Evolutionary conservation across 2,797 vertebrate species (phyloP), one percentile per base, ranked within the genome.

Genomic region (Borostomias antarcticus): DNA sequence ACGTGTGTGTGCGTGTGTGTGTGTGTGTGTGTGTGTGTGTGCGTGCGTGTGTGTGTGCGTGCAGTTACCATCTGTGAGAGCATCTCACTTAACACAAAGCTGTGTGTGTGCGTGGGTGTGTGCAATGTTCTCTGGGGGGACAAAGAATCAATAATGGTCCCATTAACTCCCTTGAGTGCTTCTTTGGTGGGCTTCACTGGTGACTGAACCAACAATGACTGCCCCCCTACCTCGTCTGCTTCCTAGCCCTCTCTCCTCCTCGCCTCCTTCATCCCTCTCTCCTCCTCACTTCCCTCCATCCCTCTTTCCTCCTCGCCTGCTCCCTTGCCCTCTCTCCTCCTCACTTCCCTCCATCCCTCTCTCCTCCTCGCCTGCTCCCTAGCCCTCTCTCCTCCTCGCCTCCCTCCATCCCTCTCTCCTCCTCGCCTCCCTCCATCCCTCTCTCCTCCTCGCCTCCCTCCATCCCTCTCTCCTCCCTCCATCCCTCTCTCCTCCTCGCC

Each of bases 101-200:
- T 1, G 30, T 25, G 32, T 64, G 13, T 28, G 23, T 57, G 26
- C 21, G 13, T 19, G 33, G 52, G 29, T 35, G 62, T 37, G 11
- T 25, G 45, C 23, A n/a, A n/a, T 37, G 0, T 8, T 58, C 66
- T 8, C 65, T 26, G 66, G 73, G 66, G 21, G 67, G 68, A 65
- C 48, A 77, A 33, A 75, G 51, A 56, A 62, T 78, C 62, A 70
- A 77, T 82, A 69, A 80, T 88, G 70, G 79, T 64, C 64, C 21
- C 58, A 61, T 2, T 35, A 63, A 68, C 29, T 74, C 75, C 69
- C 58, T 56, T 77, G 60, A 77, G 52, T 70, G 54, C 75, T 58
- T 17, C 29, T 69, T 70, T 56, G 70, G 72, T 68, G 68, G 58
- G 29, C 74, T 81, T 63, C 43, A 50, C 73, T 75, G 72, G 68